A percentile compares a stretch with the other conserved stretches of the same genome.
phyloP scores from a whole-genome alignment of 1,140 invertebrate genomes.

The Platorchestia sp. region DNA sequence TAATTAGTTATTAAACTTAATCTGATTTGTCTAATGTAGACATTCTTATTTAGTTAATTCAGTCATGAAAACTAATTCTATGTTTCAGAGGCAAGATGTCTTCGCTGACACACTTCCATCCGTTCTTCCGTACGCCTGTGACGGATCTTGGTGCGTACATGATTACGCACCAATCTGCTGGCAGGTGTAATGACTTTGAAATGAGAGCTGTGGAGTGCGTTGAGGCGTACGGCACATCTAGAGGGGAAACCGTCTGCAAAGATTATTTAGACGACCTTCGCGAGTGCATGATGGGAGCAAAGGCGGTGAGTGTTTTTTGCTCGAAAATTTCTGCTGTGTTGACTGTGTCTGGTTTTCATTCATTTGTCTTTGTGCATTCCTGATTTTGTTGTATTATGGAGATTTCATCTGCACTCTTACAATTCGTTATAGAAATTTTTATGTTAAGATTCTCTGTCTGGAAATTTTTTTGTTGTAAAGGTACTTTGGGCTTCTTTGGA shows the following conservation, averaged over 20 bases:
- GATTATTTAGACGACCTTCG: constrained; percentile 77
- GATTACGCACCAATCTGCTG: constrained; percentile 76
- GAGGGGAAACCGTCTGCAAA: constrained; percentile 75
- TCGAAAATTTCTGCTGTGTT: neutral
- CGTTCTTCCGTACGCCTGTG: constrained; percentile 77
- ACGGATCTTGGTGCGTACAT: constrained; percentile 78
- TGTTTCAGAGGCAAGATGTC: neutral
- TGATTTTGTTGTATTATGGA: neutral
- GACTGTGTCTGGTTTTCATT: too few relatives aligned
- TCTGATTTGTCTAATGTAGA: neutral
- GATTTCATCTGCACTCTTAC: neutral
- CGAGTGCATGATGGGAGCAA: constrained; percentile 77
- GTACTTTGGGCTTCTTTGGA: neutral
- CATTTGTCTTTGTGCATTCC: too few relatives aligned
- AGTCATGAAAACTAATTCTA: neutral
- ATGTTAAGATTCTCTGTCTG: too few relatives aligned
- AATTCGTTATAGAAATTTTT: too few relatives aligned
- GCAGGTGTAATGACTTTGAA: constrained; percentile 78
- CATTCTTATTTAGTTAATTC: neutral
- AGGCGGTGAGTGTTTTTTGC: constrained; percentile 72
- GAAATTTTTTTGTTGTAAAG: neutral
- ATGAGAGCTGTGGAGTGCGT: constrained; percentile 79
- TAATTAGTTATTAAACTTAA: too few relatives aligned
- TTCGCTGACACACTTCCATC: constrained; percentile 71
- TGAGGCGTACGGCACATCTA: constrained; percentile 80